phyloP scores from a whole-genome alignment of 2,113 vertebrate genomes.

The Lampris incognitus region DNA sequence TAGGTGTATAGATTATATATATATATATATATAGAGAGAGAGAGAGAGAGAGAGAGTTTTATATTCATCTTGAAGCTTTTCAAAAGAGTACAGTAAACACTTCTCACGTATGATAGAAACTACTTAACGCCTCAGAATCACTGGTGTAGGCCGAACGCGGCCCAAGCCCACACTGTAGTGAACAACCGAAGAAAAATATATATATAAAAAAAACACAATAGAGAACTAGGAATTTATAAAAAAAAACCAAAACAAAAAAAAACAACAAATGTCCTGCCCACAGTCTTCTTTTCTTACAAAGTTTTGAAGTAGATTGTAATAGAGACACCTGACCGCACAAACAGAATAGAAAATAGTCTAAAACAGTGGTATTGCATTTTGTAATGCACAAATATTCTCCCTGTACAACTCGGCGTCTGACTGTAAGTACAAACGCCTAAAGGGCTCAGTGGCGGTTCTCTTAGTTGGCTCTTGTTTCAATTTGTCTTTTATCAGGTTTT shows the following conservation, averaged over 20 bases:
- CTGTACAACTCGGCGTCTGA: conserved; percentile 94
- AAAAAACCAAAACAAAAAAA: conserved; percentile 17
- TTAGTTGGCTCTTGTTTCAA: conserved; percentile 38
- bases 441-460: conserved; percentile 91
- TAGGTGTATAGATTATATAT: conserved; percentile 81
- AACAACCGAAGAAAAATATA: conserved; percentile 19
- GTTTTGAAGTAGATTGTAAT: conserved; percentile 86
- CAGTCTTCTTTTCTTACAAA: conserved; percentile 91
- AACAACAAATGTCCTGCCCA: conserved; percentile 85
- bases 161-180: conserved; percentile 79
- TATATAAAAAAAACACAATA: conserved; percentile 20
- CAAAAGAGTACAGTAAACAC: conserved; percentile 99
- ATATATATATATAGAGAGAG: conserved; percentile 82
- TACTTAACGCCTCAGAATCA: conserved; percentile 91
- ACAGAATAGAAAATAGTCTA: conserved; percentile 97
- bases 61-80: conserved; percentile 97
- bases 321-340: conserved; percentile 92
- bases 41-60: conserved; percentile 85
- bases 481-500: conserved; percentile 72
- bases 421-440: conserved; percentile 92
- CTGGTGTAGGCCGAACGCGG: conserved; percentile 85
- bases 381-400: conserved; percentile 94
- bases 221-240: not conserved
- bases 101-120: conserved; percentile 99
- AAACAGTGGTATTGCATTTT: conserved; percentile 97